Evolutionary conservation across 2,113 vertebrate genomes (phyloP), one percentile per base, ranked within the genome.

Genomic region (Lasiurus cinereus): DNA sequence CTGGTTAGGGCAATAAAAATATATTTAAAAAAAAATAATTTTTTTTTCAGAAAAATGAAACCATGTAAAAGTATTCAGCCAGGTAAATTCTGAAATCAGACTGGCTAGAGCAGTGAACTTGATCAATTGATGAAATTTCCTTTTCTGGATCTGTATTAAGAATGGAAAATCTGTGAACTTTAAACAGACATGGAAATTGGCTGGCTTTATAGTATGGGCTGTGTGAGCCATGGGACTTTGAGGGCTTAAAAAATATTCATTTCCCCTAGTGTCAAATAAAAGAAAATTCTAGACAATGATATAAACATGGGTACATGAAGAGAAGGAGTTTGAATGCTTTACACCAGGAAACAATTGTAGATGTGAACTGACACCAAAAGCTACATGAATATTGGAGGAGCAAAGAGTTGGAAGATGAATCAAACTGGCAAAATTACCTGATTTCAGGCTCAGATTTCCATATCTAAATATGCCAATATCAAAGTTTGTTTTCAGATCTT

Each of bases 101-200:
- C 94, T 96, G 97, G 84, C n/a, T 78, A 29, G 94, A 72, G 88
- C 5, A 95, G 91, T 97, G 91, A 92, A 90, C 62, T 88, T 93
- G 48, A 94, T 96, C 46, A 82, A 46, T 52, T 29, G 56, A 76
- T 80, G 91, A 97, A 96, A 59, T n/a, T 52, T 97, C 8, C 56
- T 97, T 95, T 97, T 97, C 86, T 97, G 70, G 39, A 97, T 82
- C 94, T 95, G 31, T 76, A 22, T 78, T 94, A 76, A 84, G 24
- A 80, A 93, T 43, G 93, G 91, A 96, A 95, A 70, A 92, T n/a
- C 16, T 74, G 83, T 93, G 78, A 73, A 27, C 79, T 96, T 97
- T 83, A 86, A 90, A 83, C 2, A 48, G 2, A 33, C 11, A 27
- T 93, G 93, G 12, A 64, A 96, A n/a, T n/a, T 97, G 83, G 12